Evolutionary conservation across 2,888 invertebrate genomes (phyloP).

Genomic region (Aphodius granarius): DNA sequence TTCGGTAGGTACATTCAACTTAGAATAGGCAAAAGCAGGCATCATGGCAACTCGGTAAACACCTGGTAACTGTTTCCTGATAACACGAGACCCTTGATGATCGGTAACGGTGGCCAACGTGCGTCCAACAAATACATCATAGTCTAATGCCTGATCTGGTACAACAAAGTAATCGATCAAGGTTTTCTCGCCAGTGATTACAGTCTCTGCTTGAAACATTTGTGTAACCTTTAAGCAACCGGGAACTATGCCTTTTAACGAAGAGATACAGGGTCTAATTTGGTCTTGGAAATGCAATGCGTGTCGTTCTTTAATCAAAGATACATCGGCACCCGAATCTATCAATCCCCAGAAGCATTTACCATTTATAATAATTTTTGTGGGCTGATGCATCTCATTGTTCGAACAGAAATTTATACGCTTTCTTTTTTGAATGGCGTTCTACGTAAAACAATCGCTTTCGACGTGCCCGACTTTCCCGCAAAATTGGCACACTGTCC

Average conservation of each 20-base stretch:
- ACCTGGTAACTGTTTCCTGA: conserved; percentile 12
- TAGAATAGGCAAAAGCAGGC: not conserved
- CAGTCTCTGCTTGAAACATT: not conserved
- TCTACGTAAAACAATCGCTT: conserved; percentile 24
- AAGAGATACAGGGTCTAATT: not conserved
- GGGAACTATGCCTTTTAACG: not conserved
- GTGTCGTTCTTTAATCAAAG: conserved; percentile 22
- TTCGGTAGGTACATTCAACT: not conserved
- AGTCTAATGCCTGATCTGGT: conserved; percentile 18
- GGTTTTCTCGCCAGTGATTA: not conserved
- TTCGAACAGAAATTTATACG: conserved; percentile 22
- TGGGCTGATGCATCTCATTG: conserved; percentile 5
- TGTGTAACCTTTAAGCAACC: not conserved
- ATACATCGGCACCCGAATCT: conserved; percentile 22
- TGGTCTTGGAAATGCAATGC: not conserved
- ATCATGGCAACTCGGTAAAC: conserved; percentile 10
- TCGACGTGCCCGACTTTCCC: conserved; percentile 23
- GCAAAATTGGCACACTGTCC: conserved; percentile 24
- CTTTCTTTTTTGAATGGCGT: conserved; percentile 25
- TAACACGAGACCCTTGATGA: conserved; percentile 11
- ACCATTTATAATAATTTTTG: conserved; percentile 2
- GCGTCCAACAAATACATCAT: conserved; percentile 23
- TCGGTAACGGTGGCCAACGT: conserved; percentile 15
- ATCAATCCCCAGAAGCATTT: conserved; percentile 16
- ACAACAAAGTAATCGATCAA: conserved; percentile 13